These are phyloP conservation scores for Drosophila buzzatii DNA, from an alignment of 2,888 invertebrate genomes.

Conservation along the genomic window DNA sequence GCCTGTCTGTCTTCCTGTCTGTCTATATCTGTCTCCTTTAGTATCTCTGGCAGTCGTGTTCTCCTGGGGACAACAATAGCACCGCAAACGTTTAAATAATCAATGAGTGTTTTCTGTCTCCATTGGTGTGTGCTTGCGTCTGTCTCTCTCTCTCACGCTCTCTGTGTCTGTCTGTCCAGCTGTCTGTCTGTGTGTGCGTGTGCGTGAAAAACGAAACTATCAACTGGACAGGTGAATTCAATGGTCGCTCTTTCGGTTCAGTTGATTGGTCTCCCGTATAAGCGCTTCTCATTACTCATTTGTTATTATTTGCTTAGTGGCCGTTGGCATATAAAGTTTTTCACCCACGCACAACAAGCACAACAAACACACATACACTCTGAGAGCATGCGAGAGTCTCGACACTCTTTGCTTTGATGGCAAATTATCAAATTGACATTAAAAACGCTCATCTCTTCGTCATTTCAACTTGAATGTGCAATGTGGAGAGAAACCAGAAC, in stretches of 20 bases:
- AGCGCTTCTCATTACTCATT: constrained; percentile 62
- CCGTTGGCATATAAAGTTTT: constrained; percentile 32
- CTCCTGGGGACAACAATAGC: constrained; percentile 40
- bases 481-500: neutral
- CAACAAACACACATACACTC: neutral
- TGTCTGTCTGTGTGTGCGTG: constrained; percentile 1
- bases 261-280: constrained; percentile 45
- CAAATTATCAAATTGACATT: constrained; percentile 53
- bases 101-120: constrained; percentile 55
- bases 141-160: neutral
- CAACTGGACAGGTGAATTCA: constrained; percentile 37
- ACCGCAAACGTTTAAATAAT: constrained; percentile 67
- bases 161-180: neutral
- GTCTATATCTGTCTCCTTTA: neutral
- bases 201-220: constrained; percentile 29
- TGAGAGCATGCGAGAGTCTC: neutral
- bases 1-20: neutral
- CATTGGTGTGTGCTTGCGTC: constrained; percentile 3
- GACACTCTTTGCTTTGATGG: constrained; percentile 19
- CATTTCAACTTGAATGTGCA: constrained; percentile 27
- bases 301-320: constrained; percentile 61
- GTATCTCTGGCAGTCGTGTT: neutral
- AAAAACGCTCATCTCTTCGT: constrained; percentile 39
- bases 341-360: constrained; percentile 1
- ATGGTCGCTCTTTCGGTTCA: constrained; percentile 24